A percentile compares a stretch with the other conserved stretches of the same genome.
phyloP scores from a whole-genome alignment of 2,113 vertebrate genomes.

The Rhinopomastus cyanomelas region DNA sequence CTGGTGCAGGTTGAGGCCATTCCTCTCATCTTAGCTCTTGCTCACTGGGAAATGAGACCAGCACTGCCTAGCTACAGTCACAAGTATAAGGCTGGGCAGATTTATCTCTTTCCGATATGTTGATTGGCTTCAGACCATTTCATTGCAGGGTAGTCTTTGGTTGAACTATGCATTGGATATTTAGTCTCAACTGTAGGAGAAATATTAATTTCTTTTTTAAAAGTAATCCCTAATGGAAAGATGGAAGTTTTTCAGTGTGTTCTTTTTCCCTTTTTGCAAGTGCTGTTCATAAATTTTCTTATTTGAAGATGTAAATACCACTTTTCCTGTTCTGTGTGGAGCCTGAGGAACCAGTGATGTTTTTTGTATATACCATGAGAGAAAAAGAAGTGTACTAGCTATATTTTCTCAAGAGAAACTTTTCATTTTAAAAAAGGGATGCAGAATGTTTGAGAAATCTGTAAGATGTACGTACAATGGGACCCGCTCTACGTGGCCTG shows the following conservation, averaged over 20 bases:
- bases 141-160: fast-evolving
- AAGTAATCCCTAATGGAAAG: background rate
- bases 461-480: background rate
- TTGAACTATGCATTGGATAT: background rate
- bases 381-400: background rate
- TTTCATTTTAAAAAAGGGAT: background rate
- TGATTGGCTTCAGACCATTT: background rate
- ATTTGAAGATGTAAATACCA: background rate
- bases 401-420: background rate
- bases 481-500: background rate
- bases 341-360: background rate
- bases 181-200: background rate
- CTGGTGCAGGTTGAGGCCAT: too few relatives aligned
- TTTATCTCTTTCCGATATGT: background rate
- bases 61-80: background rate
- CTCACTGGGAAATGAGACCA: background rate
- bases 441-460: background rate
- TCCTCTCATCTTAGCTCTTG: background rate
- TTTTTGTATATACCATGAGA: background rate
- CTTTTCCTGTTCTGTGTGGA: background rate
- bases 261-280: background rate
- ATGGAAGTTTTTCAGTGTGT: too few relatives aligned
- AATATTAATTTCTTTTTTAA: background rate
- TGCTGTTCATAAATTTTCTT: background rate
- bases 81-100: background rate